A percentile compares a stretch with the other conserved stretches of the same genome.
phyloP scores from a whole-genome alignment of 2,797 vertebrate species.

The Hyperoplus lanceolatus region DNA sequence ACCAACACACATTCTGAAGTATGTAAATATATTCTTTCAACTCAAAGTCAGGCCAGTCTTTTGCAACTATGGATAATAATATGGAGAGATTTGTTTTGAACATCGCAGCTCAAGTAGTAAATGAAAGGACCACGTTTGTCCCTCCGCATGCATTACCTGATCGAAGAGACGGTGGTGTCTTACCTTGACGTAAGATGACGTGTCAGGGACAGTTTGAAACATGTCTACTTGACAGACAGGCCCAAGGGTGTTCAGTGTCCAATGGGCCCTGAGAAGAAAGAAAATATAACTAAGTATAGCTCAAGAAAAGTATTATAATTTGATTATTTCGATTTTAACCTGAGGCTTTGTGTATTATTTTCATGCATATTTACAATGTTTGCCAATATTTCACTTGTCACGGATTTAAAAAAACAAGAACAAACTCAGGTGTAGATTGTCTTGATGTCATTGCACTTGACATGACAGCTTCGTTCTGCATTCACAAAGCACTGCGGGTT shows the following conservation, averaged over 20 bases:
- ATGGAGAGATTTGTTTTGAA: not conserved
- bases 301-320: not conserved
- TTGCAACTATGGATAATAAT: not conserved
- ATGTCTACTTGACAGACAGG: constrained; percentile 87
- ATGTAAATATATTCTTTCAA: no score
- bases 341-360: not conserved
- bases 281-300: not conserved
- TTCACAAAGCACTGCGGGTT: not conserved
- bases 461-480: constrained; percentile 13
- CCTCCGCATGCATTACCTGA: constrained; percentile 85
- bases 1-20: no score
- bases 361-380: not conserved
- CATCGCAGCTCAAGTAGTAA: constrained; percentile 3
- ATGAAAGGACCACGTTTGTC: constrained; percentile 25
- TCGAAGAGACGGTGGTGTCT: constrained; percentile 89
- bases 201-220: constrained; percentile 98
- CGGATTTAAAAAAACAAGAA: not conserved
- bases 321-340: not conserved
- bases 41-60: no score
- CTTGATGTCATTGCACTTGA: constrained; percentile 1
- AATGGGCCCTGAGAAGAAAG: constrained; percentile 58
- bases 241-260: constrained; percentile 69
- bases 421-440: not conserved
- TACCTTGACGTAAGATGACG: constrained; percentile 99
- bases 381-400: not conserved